Percentiles rank a stretch among this genome's conserved stretches.
These are phyloP conservation scores for Cotesia glomerata DNA, from an alignment of 1,140 invertebrate species.

Conservation along the genomic window DNA sequence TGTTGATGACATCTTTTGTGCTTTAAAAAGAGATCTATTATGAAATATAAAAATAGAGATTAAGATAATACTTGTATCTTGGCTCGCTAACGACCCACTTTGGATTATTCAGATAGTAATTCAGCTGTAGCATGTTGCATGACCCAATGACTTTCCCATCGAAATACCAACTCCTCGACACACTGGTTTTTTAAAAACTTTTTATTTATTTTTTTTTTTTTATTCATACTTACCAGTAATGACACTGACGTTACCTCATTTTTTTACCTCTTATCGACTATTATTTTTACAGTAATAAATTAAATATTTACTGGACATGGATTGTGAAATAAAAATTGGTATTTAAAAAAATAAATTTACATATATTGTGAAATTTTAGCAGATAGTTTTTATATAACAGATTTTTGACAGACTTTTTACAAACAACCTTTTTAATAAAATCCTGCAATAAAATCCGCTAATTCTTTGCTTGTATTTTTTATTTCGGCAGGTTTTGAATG, in stretches of 20 bases:
- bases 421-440: neutral
- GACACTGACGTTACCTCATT: neutral
- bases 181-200: too few relatives aligned
- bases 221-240: too few relatives aligned
- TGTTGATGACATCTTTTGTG: too few relatives aligned
- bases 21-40: neutral
- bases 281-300: neutral
- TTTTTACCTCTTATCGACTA: neutral
- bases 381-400: too few relatives aligned
- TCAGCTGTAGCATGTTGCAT: slow-evolving; percentile 39
- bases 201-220: too few relatives aligned
- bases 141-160: slow-evolving; percentile 23
- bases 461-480: slow-evolving; percentile 40
- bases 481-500: slow-evolving; percentile 47
- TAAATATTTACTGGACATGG: too few relatives aligned
- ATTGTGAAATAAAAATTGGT: too few relatives aligned
- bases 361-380: too few relatives aligned
- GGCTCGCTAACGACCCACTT: slow-evolving; percentile 23
- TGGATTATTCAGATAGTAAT: slow-evolving; percentile 8
- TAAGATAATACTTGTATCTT: too few relatives aligned
- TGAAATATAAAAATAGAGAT: neutral
- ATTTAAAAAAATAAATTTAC: too few relatives aligned
- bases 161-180: too few relatives aligned
- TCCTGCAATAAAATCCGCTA: slow-evolving; percentile 34
- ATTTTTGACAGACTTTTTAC: too few relatives aligned